Evolutionary conservation across 2,888 invertebrate species (phyloP), one percentile per base, ranked within the genome.

Genomic region (Incurvaria masculella): DNA sequence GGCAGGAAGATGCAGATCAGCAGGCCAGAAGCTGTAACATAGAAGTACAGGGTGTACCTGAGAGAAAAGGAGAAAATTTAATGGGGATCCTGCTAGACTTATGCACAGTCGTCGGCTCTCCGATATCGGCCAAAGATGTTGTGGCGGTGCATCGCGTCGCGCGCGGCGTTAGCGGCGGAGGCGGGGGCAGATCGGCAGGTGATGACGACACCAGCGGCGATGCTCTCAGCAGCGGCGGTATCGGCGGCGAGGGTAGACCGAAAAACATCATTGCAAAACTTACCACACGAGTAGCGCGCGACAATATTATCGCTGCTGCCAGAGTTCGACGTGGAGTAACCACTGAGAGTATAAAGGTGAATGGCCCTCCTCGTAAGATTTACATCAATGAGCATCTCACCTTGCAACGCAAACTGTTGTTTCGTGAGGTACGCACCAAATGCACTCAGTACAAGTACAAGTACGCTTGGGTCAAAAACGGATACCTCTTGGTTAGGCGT

Each of bases 361-460:
- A 17, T 23, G 21, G 21, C 11, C 19, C 20, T 11, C n/a, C 19
- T 11, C 18, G 33, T 21, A 20, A 39, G 11, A 20, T 45, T 4
- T 45, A 45, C 17, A 21, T 39, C 16, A 45, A 45, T 21, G 45
- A 45, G 23, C 45, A 45, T 20, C 33, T 45, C 5, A 45, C 45
- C 14, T 16, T 45, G 26, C 33, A 41, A 14, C n/a, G 17, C 4
- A 11, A 42, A 42, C 18, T 21, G 41, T 16, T 41, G 26, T 26
- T 46, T 46, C 41, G 46, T 4, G 41, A 41, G 18, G 27, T 16
- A 17, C 41, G 23, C 17, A 2, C 10, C 11, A 19, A 21, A 14
- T 33, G 26, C 19, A 10, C 16, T 23, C 26, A 33, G 14, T n/a
- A 8, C 14, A 33, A 33, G 14, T 33, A 14, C 33, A 33, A 33